phyloP scores from a whole-genome alignment of 2,888 invertebrate genomes.

The Ormyrus thymus region DNA sequence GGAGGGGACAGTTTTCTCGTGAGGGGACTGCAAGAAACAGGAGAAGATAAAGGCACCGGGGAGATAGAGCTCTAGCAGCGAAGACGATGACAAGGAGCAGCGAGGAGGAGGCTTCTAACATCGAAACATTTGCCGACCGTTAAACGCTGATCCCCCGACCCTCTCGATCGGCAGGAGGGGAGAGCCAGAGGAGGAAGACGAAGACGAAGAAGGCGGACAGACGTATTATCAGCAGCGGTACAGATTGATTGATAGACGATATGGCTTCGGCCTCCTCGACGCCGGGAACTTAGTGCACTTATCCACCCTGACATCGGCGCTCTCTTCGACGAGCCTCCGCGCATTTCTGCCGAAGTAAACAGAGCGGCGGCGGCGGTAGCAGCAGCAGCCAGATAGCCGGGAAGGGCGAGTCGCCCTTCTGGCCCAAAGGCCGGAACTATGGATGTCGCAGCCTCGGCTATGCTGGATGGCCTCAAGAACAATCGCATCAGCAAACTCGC shows the following conservation, averaged over 20 bases:
- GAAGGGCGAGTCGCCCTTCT: constrained; percentile 1
- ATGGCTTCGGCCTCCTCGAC: constrained; percentile 27
- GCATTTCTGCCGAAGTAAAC: neutral
- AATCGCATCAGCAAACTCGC: constrained; percentile 85
- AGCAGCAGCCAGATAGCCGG: neutral
- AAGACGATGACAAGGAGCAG: neutral
- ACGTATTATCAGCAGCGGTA: neutral
- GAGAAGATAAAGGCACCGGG: constrained; percentile 15
- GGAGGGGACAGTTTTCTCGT: neutral
- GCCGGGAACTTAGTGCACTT: constrained; percentile 42
- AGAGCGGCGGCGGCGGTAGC: neutral
- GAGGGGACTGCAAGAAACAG: constrained; percentile 24
- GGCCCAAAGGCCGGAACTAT: constrained; percentile 34
- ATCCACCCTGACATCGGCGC: neutral
- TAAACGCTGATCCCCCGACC: neutral
- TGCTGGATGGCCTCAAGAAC: constrained; percentile 85
- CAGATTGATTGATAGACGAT: constrained; percentile 46
- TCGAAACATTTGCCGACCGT: constrained; percentile 12
- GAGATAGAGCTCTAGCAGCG: neutral
- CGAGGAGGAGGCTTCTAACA: constrained; percentile 7
- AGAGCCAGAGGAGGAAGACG: neutral
- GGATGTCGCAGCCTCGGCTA: constrained; percentile 76
- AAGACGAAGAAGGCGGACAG: neutral
- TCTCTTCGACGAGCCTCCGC: too few species aligned
- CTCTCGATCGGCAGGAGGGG: too few species aligned